A percentile compares a stretch with the other conserved stretches of the same genome.
phyloP scores from a whole-genome alignment of 2,113 vertebrate species.

The Cyanoderma ruficeps region DNA sequence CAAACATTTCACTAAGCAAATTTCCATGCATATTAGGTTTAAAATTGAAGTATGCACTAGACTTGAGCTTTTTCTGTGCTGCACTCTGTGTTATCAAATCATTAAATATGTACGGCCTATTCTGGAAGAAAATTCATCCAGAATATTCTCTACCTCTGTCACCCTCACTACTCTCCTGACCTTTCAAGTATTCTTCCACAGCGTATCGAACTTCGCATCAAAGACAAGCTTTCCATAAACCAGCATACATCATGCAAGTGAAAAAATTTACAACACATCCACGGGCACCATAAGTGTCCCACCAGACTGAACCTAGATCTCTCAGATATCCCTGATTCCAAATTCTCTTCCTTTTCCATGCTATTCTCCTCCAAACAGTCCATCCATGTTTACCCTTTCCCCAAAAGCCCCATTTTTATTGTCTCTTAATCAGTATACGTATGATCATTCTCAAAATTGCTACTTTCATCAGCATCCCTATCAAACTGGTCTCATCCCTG shows the following conservation, averaged over 20 bases:
- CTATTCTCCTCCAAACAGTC: not conserved
- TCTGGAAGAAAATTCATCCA: not conserved
- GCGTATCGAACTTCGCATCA: not conserved
- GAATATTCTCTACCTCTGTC: not conserved
- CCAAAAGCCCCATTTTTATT: not conserved
- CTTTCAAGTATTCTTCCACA: not conserved
- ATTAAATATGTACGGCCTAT: not conserved
- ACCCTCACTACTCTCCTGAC: not conserved
- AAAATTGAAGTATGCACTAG: not conserved
- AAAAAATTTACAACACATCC: not conserved
- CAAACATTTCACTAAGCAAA: not conserved
- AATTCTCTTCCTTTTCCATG: not conserved
- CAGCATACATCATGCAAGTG: not conserved
- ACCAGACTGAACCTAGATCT: not conserved
- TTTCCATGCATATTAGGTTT: not conserved
- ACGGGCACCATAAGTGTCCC: not conserved
- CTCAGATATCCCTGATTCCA: not conserved
- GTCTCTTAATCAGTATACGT: not conserved
- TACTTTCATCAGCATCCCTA: not conserved
- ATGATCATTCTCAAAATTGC: not conserved
- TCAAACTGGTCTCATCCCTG: not conserved
- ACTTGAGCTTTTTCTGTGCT: not conserved
- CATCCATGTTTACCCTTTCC: not conserved
- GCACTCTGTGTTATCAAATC: not conserved
- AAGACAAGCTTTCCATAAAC: not conserved